Evolutionary conservation across 2,797 vertebrate genomes (phyloP).

Genomic region (Florisuga fusca): DNA sequence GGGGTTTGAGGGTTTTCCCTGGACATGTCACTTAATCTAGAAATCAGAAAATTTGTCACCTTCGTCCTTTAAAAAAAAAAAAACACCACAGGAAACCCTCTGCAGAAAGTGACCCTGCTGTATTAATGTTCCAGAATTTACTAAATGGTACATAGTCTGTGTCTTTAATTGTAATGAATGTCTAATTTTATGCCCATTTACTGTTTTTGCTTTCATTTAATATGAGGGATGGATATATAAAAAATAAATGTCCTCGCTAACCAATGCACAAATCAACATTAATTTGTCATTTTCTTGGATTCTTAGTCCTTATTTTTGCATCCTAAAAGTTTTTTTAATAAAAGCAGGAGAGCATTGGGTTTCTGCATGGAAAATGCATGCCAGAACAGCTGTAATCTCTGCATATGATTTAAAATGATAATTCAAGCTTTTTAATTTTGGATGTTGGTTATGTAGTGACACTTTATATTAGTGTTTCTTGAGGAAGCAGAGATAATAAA

Average conservation of each 20-base stretch:
- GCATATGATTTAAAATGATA: slow-evolving; percentile 1
- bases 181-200: not conserved
- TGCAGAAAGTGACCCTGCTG: not conserved
- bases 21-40: not conserved
- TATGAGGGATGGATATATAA: not conserved
- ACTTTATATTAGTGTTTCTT: not conserved
- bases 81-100: not conserved
- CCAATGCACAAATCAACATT: not conserved
- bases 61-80: not conserved
- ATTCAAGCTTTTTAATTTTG: not conserved
- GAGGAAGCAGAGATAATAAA: not conserved
- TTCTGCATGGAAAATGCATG: not conserved
- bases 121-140: not conserved
- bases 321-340: slow-evolving; percentile 2
- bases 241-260: not conserved
- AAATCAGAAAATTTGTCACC: not conserved
- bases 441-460: not conserved
- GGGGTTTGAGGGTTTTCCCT: not conserved
- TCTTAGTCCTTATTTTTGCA: not conserved
- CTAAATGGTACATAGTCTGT: not conserved
- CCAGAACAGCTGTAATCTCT: slow-evolving; percentile 12
- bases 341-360: not conserved
- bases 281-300: not conserved
- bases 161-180: not conserved
- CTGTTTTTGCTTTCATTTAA: not conserved